Evolutionary conservation across 2,888 invertebrate species (phyloP), one percentile per base, ranked within the genome.

Genomic region (Euplexia lucipara): DNA sequence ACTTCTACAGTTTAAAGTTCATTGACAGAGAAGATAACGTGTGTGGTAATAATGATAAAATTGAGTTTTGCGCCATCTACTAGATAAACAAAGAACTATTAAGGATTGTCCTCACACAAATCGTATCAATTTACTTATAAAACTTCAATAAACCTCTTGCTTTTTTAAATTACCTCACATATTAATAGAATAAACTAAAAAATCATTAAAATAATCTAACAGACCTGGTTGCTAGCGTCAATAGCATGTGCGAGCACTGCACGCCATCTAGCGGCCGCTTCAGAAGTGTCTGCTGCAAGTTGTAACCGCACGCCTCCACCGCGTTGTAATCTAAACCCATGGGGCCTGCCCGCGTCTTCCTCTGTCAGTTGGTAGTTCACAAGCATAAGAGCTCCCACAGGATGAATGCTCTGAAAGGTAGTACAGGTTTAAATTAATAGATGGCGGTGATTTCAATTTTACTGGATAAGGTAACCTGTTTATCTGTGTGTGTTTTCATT

Each of bases 331-430:
- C 97, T 96, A 85, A 98, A 97, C 65, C 97, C 97, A 88, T 97
- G 96, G 4, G 96, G 95, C 72, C 96, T 95, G n/a, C 96, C 97
- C 12, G 93, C 95, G 26, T 96, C 96, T 70, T 97, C 97, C 48
- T 97, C 96, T 4, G 94, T 93, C 9, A 98, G 96, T 68, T 97
- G 97, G 90, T 98, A 98, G 88, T 98, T 98, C 45, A 97, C 96
- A 71, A 99, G 96, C 96, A 98, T 97, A 76, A 98, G 96, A 16
- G 98, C 98, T 71, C 99, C 99, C 45, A 98, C 97, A 62, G 98
- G 98, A 90, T 98, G 98, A 68, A 97, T 96, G 86, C 98, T 98
- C 98, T 98, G 86, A 12, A 87, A 88, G n/a, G 5, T 9, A 62
- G 42, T 70, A 51, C 48, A 5, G 7, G 18, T 12, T 10, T 6